Evolutionary conservation across 2,888 invertebrate genomes (phyloP).

Genomic region (Plutella xylostella): DNA sequence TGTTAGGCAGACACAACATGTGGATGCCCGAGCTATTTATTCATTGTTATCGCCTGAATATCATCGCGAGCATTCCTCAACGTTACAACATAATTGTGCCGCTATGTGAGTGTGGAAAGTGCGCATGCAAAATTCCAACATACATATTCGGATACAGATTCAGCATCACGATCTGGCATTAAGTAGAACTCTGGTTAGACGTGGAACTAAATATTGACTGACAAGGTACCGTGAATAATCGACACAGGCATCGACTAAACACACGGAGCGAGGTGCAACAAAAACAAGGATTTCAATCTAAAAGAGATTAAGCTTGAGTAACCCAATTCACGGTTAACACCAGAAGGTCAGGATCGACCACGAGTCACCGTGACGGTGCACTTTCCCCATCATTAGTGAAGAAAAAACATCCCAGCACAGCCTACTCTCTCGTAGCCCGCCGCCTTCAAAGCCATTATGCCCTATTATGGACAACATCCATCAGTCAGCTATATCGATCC

Average conservation of each 20-base stretch:
- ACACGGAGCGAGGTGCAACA: conserved; percentile 19
- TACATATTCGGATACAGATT: too few species aligned
- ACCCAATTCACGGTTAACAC: conserved; percentile 49
- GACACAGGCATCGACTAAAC: conserved; percentile 1
- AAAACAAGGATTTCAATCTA: conserved; percentile 36
- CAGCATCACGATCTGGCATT: background rate
- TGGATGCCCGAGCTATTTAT: background rate
- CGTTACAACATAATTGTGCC: too few species aligned
- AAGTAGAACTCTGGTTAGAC: background rate
- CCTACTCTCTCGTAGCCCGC: conserved; percentile 52
- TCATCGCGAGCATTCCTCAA: background rate
- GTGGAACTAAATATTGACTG: background rate
- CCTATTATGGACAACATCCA: conserved; percentile 66
- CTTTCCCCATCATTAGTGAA: conserved; percentile 58
- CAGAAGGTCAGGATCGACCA: conserved; percentile 48
- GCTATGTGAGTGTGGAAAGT: too few species aligned
- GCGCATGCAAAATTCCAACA: too few species aligned
- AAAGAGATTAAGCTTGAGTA: conserved; percentile 49
- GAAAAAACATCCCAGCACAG: conserved; percentile 40
- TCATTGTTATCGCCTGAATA: background rate
- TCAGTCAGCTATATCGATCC: conserved; percentile 64
- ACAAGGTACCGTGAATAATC: background rate
- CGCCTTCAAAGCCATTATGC: conserved; percentile 66
- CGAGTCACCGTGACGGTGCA: conserved; percentile 52
- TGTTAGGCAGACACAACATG: background rate